These are phyloP conservation scores for Notolabrus celidotus DNA, from an alignment of 2,797 vertebrate species.

Conservation along the genomic window DNA sequence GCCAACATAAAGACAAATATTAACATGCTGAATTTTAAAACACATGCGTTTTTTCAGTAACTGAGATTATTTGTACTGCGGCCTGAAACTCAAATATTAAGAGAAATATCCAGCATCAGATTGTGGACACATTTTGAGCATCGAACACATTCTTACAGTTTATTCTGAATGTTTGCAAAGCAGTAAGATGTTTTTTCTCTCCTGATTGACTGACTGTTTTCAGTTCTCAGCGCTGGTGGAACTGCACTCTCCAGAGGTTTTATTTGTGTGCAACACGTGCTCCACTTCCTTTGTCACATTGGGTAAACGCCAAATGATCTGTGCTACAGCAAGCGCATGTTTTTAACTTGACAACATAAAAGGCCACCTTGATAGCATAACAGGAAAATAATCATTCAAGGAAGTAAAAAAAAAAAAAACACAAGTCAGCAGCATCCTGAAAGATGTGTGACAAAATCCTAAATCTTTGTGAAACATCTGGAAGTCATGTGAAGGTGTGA, in stretches of 20 bases:
- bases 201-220: background rate
- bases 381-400: constrained; percentile 22
- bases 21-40: background rate
- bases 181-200: background rate
- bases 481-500: background rate
- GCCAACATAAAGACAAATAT: background rate
- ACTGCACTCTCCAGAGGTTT: constrained; percentile 9
- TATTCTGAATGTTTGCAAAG: constrained; percentile 1
- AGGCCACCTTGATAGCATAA: constrained; percentile 14
- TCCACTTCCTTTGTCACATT: background rate
- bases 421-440: background rate
- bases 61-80: background rate
- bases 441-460: constrained; percentile 5
- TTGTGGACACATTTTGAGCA: background rate
- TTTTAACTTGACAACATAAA: constrained; percentile 17
- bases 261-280: background rate
- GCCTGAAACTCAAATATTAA: background rate
- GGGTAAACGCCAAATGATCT: background rate
- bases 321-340: background rate
- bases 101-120: constrained; percentile 7
- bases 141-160: background rate
- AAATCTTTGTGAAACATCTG: background rate
- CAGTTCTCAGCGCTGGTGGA: constrained; percentile 2
- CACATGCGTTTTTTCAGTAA: too few relatives aligned
- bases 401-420: constrained; percentile 24